These are phyloP conservation scores for Heliornis fulica DNA, from an alignment of 2,113 vertebrate genomes.

Conservation along the genomic window DNA sequence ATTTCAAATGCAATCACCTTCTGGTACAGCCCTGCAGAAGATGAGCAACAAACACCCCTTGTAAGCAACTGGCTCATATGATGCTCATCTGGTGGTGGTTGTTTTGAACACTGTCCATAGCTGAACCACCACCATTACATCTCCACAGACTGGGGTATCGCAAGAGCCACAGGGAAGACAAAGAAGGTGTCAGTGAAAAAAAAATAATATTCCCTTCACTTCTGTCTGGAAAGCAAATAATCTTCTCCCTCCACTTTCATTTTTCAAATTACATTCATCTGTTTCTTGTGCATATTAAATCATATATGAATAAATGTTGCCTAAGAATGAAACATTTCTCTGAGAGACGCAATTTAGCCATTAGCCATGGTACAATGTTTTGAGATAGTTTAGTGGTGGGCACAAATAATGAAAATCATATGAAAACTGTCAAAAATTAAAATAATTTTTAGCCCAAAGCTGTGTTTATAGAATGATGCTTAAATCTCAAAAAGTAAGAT, in stretches of 20 bases:
- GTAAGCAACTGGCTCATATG: not conserved
- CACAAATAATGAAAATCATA: not conserved
- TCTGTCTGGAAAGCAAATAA: not conserved
- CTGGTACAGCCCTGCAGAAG: fast-evolving
- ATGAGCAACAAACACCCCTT: not conserved
- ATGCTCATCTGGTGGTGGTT: not conserved
- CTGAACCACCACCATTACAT: not conserved
- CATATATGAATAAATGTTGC: not conserved
- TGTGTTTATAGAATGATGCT: not conserved
- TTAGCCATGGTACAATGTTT: not conserved
- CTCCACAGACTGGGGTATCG: not conserved
- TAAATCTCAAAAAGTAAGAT: not conserved
- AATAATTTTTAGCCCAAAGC: constrained; percentile 6
- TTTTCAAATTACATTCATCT: constrained; percentile 31
- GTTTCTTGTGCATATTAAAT: constrained; percentile 3
- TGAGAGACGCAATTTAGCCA: not conserved
- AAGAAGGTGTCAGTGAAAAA: not conserved
- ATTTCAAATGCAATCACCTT: not conserved
- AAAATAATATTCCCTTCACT: not conserved
- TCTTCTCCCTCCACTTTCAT: not conserved
- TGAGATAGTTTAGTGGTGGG: constrained; percentile 26
- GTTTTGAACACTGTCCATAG: not conserved
- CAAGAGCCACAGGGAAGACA: not conserved
- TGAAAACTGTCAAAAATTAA: not conserved
- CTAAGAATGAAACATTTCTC: constrained; percentile 18